Base-by-base conservation (phyloP, 2,113 vertebrate genomes). In the Riparia riparia region DNA sequence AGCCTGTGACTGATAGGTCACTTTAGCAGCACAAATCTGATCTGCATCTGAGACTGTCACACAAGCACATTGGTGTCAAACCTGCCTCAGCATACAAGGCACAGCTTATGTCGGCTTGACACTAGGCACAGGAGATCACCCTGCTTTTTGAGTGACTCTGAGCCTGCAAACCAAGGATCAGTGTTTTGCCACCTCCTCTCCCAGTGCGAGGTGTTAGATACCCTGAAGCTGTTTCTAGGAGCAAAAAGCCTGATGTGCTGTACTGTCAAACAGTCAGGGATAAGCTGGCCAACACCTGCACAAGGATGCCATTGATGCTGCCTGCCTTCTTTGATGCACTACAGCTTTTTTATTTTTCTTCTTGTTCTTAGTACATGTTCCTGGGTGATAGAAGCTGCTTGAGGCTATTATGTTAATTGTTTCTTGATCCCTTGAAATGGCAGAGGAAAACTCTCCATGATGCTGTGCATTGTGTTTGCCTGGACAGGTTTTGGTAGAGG, bases 271-370 rank as follows among this genome's bases (percentile, higher is more conserved):
- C 45, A 84, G 32, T 18, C 0, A 4, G 45, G 51, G 32, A 86
- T n/a, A 81, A 32, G 28, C n/a, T 45, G 47, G 39, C 39, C 69
- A 66, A 26, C 28, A 47, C 20, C 18, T 68, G 53, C 68, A 91
- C 20, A 81, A 78, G 72, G 64, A 69, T 49, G 77, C 39, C 14
- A 17, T 9, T 0, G 0, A 25, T 11, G 49, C 21, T 21, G 20
- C 64, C 44, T 93, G 54, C 28, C 51, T 70, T 41, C 72, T 72
- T 42, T 32, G 8, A 53, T 31, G 37, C 49, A 20, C 10, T 54
- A 44, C 20, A 76, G 44, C 25, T 37, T 81, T 80, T 68, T 50
- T 28, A 28, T 42, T 87, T 61, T 63, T 19, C 41, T 6, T 70
- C 60, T 66, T 45, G 39, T 53, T 42, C 19, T 13, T 13, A 8